phyloP scores from a whole-genome alignment of 1,140 invertebrate genomes.

The Calephelis nemesis region DNA sequence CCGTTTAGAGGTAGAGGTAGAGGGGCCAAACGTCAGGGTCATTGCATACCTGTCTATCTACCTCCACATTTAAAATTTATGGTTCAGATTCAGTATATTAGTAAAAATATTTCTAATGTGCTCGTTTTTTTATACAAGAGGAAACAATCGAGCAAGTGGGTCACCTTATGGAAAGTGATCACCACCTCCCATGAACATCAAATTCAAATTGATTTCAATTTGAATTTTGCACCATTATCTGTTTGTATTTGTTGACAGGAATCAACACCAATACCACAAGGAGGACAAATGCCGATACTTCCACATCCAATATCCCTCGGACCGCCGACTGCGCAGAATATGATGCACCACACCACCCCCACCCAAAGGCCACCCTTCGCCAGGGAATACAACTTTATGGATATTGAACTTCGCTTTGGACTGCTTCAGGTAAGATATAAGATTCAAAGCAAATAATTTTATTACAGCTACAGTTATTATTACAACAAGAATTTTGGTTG shows the following conservation, averaged over 20 bases:
- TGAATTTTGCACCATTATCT: not conserved
- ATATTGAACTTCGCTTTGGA: constrained; percentile 96
- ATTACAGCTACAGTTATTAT: not conserved
- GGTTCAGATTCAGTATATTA: too few relatives aligned
- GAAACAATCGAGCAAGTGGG: too few relatives aligned
- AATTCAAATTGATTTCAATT: not conserved
- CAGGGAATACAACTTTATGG: constrained; percentile 92
- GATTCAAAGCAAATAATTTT: not conserved
- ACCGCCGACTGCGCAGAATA: constrained; percentile 41
- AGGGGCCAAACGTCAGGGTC: too few relatives aligned
- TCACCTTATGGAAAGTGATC: too few relatives aligned
- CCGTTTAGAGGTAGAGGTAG: too few relatives aligned
- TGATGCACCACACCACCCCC: constrained; percentile 52
- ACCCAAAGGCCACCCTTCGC: constrained; percentile 79
- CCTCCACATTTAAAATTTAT: too few relatives aligned
- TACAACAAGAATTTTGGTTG: not conserved
- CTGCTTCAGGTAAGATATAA: constrained; percentile 88
- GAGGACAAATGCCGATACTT: constrained; percentile 37
- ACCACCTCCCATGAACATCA: too few relatives aligned
- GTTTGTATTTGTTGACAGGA: constrained; percentile 39
- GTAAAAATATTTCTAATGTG: too few relatives aligned
- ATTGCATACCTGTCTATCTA: too few relatives aligned
- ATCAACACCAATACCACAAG: constrained; percentile 35
- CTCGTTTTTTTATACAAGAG: too few relatives aligned
- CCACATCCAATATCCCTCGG: constrained; percentile 48